These are phyloP conservation scores for Anas georgica DNA, from an alignment of 2,797 vertebrate species.

Conservation along the genomic window DNA sequence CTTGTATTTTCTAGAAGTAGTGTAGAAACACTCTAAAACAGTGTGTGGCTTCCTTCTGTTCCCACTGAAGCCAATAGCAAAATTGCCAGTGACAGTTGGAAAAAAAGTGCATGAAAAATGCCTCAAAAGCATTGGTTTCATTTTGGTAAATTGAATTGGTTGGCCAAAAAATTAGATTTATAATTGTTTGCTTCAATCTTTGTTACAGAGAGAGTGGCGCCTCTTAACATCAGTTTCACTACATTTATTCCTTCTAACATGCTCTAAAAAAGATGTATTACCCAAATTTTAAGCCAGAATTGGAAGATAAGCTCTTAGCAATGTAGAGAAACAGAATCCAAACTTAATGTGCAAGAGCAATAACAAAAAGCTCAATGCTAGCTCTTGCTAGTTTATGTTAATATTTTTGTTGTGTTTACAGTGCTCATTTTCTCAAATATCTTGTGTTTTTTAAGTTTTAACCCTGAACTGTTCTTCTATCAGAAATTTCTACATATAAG, in stretches of 20 bases:
- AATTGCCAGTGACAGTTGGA: not conserved
- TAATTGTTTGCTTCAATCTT: not conserved
- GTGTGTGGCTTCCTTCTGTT: not conserved
- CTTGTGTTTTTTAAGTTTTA: not conserved
- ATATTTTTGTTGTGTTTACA: not conserved
- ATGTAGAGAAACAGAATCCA: not conserved
- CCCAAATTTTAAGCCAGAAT: not conserved
- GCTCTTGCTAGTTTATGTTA: not conserved
- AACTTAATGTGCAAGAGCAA: not conserved
- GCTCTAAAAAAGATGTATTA: not conserved
- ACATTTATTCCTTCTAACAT: not conserved
- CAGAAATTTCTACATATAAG: not conserved
- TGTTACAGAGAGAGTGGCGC: not conserved
- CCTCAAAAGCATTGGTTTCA: not conserved
- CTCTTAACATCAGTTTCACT: not conserved
- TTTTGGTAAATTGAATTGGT: constrained; percentile 6
- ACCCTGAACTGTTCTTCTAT: not conserved
- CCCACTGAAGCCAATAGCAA: not conserved
- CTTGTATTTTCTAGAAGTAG: not conserved
- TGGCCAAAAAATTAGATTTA: not conserved
- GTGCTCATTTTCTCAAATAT: not conserved
- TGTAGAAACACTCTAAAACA: not conserved
- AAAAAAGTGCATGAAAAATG: not conserved
- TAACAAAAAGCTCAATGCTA: not conserved
- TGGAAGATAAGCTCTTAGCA: not conserved